Percentiles rank a stretch among this genome's conserved stretches.
Conservation (phyloP, 2,113 vertebrate species). For the Alaudala cheleensis region DNA sequence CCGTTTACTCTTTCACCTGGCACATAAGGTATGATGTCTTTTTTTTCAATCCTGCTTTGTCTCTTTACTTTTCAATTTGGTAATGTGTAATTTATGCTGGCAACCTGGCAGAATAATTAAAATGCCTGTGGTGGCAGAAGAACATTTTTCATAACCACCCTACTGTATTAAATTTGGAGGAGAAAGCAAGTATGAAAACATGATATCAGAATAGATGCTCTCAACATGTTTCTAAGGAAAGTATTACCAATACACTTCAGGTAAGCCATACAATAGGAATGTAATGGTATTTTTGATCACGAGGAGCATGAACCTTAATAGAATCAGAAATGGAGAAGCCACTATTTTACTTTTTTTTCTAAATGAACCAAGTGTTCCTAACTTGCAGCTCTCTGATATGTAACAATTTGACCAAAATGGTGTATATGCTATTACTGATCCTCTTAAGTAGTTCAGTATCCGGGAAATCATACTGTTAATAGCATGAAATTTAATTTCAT, state of each 20-base stretch:
- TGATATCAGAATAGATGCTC: background rate
- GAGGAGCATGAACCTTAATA: background rate
- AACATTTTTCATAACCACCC: background rate
- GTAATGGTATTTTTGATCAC: background rate
- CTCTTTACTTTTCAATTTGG: background rate
- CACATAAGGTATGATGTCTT: conserved; percentile 88
- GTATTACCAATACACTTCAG: background rate
- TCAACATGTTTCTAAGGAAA: background rate
- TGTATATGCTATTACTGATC: background rate
- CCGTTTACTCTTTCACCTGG: conserved; percentile 94
- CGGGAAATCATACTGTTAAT: background rate
- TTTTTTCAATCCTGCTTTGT: background rate
- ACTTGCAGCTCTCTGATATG: background rate
- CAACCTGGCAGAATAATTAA: background rate
- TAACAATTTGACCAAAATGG: background rate
- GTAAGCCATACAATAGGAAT: background rate
- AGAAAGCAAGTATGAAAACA: conserved; percentile 17
- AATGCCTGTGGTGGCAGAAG: background rate
- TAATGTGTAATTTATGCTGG: background rate
- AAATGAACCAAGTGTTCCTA: background rate
- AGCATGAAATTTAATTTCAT: background rate
- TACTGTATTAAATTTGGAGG: background rate
- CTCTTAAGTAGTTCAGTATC: background rate
- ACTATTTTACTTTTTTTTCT: background rate
- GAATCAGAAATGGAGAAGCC: background rate